phyloP scores from a whole-genome alignment of 1,140 invertebrate species.

The Ceratitis capitata region DNA sequence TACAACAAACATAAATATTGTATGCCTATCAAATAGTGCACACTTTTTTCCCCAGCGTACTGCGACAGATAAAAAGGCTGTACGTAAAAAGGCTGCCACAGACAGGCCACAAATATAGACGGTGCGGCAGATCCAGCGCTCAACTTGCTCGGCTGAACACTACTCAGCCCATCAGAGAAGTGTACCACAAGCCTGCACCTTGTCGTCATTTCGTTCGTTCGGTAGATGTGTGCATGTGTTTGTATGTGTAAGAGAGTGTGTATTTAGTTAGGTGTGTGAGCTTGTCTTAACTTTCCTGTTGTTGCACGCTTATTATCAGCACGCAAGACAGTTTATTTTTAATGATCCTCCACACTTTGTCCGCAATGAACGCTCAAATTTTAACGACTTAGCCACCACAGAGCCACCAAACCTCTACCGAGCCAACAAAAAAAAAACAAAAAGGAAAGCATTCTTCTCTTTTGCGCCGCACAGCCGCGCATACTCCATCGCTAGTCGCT shows the following conservation, averaged over 20 bases:
- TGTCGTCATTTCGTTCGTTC: neutral
- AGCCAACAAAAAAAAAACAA: no score
- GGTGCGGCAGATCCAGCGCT: neutral
- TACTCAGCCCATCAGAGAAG: neutral
- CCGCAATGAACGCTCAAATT: neutral
- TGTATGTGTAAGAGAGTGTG: no score
- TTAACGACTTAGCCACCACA: neutral
- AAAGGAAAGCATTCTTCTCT: no score
- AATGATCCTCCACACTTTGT: slow-evolving; percentile 55
- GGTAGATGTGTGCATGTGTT: neutral
- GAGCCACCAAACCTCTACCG: neutral
- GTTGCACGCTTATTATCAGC: slow-evolving; percentile 56
- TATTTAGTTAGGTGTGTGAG: no score
- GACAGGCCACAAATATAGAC: neutral
- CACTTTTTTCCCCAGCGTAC: neutral
- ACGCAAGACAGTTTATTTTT: slow-evolving; percentile 65
- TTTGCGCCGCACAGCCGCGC: neutral
- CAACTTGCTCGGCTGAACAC: neutral
- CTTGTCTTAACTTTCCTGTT: neutral
- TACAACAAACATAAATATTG: neutral
- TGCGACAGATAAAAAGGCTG: slow-evolving; percentile 30
- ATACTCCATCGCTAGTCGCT: neutral
- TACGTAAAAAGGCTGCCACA: slow-evolving; percentile 44
- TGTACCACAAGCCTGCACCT: neutral
- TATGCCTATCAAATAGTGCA: neutral